Percentiles rank a stretch among this genome's conserved stretches.
Conservation (phyloP, 2,113 vertebrate genomes). For the Psophia crepitans region DNA sequence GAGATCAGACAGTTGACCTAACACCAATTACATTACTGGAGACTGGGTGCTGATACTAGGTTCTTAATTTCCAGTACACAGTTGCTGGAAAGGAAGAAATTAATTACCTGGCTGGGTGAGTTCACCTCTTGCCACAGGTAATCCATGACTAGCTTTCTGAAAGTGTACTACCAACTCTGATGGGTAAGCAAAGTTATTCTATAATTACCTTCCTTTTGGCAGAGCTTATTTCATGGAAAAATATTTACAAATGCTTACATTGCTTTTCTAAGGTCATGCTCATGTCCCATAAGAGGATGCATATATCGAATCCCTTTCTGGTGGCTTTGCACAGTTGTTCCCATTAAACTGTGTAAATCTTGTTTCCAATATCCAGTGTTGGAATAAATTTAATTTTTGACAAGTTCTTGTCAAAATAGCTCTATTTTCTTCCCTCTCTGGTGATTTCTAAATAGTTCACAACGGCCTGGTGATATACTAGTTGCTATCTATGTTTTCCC, state of each 20-base stretch:
- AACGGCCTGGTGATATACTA: not conserved
- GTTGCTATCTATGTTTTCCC: not conserved
- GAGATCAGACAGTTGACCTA: not conserved
- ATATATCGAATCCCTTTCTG: not conserved
- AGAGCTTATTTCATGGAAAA: not conserved
- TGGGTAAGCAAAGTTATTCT: not conserved
- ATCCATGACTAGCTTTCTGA: not conserved
- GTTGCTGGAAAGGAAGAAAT: not conserved
- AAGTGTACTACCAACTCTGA: not conserved
- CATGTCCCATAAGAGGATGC: not conserved
- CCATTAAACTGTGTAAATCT: not conserved
- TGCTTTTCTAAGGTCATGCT: not conserved
- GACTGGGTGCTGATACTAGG: not conserved
- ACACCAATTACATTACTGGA: not conserved
- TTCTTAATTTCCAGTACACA: not conserved
- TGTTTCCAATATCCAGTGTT: not conserved
- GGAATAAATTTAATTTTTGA: not conserved
- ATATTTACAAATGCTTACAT: not conserved
- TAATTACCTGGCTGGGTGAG: not conserved
- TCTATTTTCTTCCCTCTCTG: not conserved
- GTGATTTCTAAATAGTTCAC: not conserved
- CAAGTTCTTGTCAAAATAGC: not conserved
- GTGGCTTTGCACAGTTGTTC: not conserved
- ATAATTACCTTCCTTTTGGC: not conserved
- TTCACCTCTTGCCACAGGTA: not conserved